A percentile compares a stretch with the other conserved stretches of the same genome.
These are phyloP conservation scores for Macrotrachela quadricornifera DNA, from an alignment of 1,140 invertebrate species.

Conservation along the genomic window DNA sequence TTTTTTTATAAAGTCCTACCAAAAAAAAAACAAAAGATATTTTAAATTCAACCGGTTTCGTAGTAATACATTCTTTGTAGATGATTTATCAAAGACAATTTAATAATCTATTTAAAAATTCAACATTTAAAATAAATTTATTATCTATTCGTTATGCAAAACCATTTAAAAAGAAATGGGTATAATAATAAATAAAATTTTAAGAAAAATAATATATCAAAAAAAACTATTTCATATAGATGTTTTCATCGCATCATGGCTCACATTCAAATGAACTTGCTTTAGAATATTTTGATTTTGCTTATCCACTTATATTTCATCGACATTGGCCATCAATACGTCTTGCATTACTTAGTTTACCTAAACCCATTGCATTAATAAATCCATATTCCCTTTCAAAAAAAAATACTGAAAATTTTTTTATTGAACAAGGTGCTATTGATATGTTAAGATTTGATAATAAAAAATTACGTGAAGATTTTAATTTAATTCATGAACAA, in stretches of 20 bases:
- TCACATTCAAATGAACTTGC: constrained; percentile 32
- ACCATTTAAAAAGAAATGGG: not conserved
- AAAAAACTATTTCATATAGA: not conserved
- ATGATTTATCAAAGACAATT: no score
- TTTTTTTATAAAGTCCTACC: no score
- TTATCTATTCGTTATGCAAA: constrained; percentile 1
- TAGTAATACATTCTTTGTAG: no score
- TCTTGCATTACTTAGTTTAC: constrained; percentile 49
- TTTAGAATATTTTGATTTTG: constrained; percentile 71
- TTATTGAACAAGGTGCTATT: not conserved
- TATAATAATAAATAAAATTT: not conserved
- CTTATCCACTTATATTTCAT: constrained; percentile 61
- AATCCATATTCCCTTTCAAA: constrained; percentile 43
- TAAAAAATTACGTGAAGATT: not conserved
- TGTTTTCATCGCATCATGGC: not conserved
- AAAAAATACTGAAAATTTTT: not conserved
- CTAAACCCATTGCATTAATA: constrained; percentile 68
- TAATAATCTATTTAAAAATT: no score
- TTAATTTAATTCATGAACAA: not conserved
- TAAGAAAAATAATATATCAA: no score
- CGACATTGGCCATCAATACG: constrained; percentile 57
- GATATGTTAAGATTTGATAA: not conserved
- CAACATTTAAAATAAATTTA: not conserved
- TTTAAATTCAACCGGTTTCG: no score
- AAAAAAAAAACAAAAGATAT: no score